These are phyloP conservation scores for Megathymus violae DNA, from an alignment of 1,140 invertebrate genomes.

Conservation along the genomic window DNA sequence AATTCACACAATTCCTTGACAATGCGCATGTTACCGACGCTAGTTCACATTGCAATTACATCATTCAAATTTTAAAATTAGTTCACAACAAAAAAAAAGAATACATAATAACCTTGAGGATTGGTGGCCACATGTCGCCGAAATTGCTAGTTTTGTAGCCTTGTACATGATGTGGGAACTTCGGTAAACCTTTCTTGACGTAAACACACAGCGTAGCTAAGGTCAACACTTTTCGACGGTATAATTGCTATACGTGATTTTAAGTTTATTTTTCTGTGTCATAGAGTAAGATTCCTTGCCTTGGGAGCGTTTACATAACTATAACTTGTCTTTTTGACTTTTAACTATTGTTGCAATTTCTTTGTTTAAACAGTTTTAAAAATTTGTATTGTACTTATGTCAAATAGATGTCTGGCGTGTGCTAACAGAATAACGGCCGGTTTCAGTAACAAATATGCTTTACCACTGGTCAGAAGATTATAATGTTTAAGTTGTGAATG, in stretches of 20 bases:
- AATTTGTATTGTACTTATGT: too few species aligned
- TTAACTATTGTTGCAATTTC: too few species aligned
- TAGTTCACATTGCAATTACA: constrained; percentile 29
- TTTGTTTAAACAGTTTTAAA: too few species aligned
- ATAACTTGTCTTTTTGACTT: too few species aligned
- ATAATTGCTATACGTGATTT: constrained; percentile 24
- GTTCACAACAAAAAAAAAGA: constrained; percentile 39
- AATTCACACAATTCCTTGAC: not conserved
- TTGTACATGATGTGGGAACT: constrained; percentile 65
- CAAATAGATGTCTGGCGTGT: too few species aligned
- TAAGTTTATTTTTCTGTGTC: too few species aligned
- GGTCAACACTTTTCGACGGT: constrained; percentile 25
- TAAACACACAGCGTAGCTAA: constrained; percentile 41
- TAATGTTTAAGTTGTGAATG: too few species aligned
- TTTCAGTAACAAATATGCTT: too few species aligned
- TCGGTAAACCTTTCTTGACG: constrained; percentile 42
- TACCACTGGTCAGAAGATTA: too few species aligned
- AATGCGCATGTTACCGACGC: not conserved
- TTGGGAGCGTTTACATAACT: too few species aligned
- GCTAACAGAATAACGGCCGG: too few species aligned
- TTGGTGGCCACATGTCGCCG: constrained; percentile 65
- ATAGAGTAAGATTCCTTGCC: too few species aligned
- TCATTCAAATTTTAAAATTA: constrained; percentile 30
- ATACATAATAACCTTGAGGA: constrained; percentile 59
- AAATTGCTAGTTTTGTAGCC: constrained; percentile 53